These are phyloP conservation scores for Aphelinus certus DNA, from an alignment of 1,140 invertebrate species.

Conservation along the genomic window DNA sequence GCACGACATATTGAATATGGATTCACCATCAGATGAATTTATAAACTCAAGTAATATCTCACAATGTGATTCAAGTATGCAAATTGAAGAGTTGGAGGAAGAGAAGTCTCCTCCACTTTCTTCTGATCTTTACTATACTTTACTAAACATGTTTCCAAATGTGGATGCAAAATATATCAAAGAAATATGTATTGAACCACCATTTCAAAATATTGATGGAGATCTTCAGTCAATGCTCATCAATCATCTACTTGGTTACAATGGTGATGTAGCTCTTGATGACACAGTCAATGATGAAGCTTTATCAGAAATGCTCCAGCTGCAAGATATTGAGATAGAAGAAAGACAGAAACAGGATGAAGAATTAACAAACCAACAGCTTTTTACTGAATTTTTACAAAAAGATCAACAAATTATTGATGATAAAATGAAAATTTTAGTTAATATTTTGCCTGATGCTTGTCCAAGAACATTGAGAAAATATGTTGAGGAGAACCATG, in stretches of 20 bases:
- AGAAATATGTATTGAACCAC: constrained; percentile 9
- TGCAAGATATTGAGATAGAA: neutral
- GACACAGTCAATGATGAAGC: neutral
- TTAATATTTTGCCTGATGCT: constrained; percentile 47
- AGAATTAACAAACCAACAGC: neutral
- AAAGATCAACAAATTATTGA: neutral
- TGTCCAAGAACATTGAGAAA: constrained; percentile 35
- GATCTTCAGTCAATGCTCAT: neutral
- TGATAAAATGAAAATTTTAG: constrained; percentile 40
- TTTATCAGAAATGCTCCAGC: neutral
- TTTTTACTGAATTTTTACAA: constrained; percentile 1
- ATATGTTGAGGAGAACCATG: constrained; percentile 28
- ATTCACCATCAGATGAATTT: too few species aligned
- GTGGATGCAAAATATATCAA: constrained; percentile 12
- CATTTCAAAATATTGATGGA: neutral
- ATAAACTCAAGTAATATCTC: too few species aligned
- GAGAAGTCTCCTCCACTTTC: too few species aligned
- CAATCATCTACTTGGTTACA: constrained; percentile 13
- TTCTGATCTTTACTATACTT: too few species aligned
- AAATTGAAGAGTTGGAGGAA: too few species aligned
- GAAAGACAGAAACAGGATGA: neutral
- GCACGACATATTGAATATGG: too few species aligned
- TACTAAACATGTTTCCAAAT: constrained; percentile 17
- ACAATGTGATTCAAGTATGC: too few species aligned
- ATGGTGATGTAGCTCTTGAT: neutral